Evolutionary conservation across 1,140 invertebrate genomes (phyloP), one percentile per base, ranked within the genome.

Genomic region (Ceratoteleas bidentatus): DNA sequence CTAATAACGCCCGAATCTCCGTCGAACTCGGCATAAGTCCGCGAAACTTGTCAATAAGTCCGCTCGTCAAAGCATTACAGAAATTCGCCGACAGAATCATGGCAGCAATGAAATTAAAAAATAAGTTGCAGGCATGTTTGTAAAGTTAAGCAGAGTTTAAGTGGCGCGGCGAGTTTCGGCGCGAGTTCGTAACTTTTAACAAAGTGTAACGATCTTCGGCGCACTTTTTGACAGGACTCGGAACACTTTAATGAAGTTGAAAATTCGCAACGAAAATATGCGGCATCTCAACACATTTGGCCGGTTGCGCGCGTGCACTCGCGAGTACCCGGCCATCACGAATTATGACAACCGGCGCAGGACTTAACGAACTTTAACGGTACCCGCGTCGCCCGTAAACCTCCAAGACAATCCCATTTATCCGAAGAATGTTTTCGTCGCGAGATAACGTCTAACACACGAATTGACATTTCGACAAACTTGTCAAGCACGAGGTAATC

Each of bases 141-240:
- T 13, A 50, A 65, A 74, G 53, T 65, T 49, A 53, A 64, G 43
- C 40, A 3, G 11, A 53, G 36, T 58, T 57, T 33, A 66, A 75
- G 62, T 60, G 43, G 45, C n/a, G 38, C 68, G 50, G n/a, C n/a
- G n/a, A n/a, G 32, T 68, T 68, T 68, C 47, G 36, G 38, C 24
- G 45, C 53, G 68, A 68, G 32, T 76, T 68, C n/a, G 15, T 49
- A 76, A 76, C 45, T 62, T 68, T 56, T 47, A 61, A 76, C 64
- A 62, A 62, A 76, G 49, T 76, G 49, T 68, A 38, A 61, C 50
- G 73, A 68, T 53, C 56, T 76, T 76, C 38, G 13, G 34, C 43
- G 43, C 5, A 49, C 24, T 61, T 61, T 68, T 61, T 49, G 73
- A 68, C 47, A 47, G 43, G n/a, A 65, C 34, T 65, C 16, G 4